Base-by-base conservation (phyloP, 2,113 vertebrate genomes). In the Nestor notabilis region DNA sequence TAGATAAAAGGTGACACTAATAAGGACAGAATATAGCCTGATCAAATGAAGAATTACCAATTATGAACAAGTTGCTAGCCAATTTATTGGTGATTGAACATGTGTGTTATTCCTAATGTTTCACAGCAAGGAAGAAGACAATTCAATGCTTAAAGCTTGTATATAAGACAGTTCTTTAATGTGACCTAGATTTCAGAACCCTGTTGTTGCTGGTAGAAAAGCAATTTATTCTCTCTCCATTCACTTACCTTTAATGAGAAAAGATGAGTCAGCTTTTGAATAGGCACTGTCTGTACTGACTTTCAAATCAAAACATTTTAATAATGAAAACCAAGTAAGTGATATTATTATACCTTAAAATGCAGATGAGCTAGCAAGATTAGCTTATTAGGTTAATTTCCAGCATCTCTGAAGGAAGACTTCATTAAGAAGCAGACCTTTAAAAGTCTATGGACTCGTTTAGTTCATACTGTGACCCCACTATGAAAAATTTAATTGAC, bases 141-240 rank as follows among this genome's bases (percentile, higher is more conserved):
- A 46, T 70, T 39, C 49, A 35, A 4, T 75, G 31, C 52, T 94
- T 93, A 86, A 81, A 90, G 66, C 47, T 61, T 69, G 65, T 80
- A 44, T 94, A 53, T 80, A 74, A 61, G 94, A 80, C 43, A 89
- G 76, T 86, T 97, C 83, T 85, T 90, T 93, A 91, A 52, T 50
- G 65, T 98, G 98, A 98, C 98, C 98, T 98, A 98, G 97, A 97
- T 98, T 98, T 97, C 91, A 96, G 91, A 97, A 87, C 82, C 96
- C 97, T 91, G 74, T 96, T 98, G 87, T 96, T 97, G 97, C 97
- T 97, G 96, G 92, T 96, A 89, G 87, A 95, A 97, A 97, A 97
- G 90, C 84, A 95, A 89, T 96, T 83, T 88, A 94, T 93, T 93
- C 94, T 31, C 79, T 94, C 87, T 95, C 96, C 96, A 77, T 95